These are phyloP conservation scores for Hemithea aestivaria DNA, from an alignment of 2,888 invertebrate genomes.

Conservation along the genomic window DNA sequence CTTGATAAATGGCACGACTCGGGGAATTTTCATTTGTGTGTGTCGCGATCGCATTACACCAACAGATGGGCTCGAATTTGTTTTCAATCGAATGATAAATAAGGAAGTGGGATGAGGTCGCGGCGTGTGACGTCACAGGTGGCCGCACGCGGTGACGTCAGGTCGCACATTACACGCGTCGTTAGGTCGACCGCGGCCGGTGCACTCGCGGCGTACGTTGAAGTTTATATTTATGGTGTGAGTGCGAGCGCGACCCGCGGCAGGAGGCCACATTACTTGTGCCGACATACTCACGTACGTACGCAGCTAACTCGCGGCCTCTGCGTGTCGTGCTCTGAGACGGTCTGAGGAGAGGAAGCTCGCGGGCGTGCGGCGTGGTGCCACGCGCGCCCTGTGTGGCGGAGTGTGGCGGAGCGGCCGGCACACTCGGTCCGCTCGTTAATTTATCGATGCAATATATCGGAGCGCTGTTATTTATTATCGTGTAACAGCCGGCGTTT, in stretches of 20 bases:
- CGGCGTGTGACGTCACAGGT: background rate
- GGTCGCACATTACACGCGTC: slow-evolving; percentile 18
- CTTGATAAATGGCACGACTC: slow-evolving; percentile 18
- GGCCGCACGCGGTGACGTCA: slow-evolving; percentile 13
- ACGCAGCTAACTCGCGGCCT: background rate
- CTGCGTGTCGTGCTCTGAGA: background rate
- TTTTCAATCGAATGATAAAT: background rate
- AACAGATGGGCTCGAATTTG: slow-evolving; percentile 6
- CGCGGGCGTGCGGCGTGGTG: background rate
- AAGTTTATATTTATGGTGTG: slow-evolving; percentile 16
- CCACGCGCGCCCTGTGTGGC: no score
- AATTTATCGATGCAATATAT: slow-evolving; percentile 16
- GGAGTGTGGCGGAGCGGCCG: slow-evolving; percentile 3
- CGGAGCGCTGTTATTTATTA: slow-evolving; percentile 12
- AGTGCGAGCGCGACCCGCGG: background rate
- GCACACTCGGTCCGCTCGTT: slow-evolving; percentile 10
- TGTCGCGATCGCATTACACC: slow-evolving; percentile 5
- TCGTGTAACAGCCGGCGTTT: slow-evolving; percentile 10
- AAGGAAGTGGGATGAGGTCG: no score
- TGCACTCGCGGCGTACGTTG: slow-evolving; percentile 15
- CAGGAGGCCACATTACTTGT: background rate
- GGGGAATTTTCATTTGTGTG: slow-evolving; percentile 14
- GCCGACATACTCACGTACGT: background rate
- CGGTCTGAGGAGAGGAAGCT: no score
- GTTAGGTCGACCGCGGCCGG: no score